Base-by-base conservation (phyloP, 2,888 invertebrate species). In the Cheilosia grossa region DNA sequence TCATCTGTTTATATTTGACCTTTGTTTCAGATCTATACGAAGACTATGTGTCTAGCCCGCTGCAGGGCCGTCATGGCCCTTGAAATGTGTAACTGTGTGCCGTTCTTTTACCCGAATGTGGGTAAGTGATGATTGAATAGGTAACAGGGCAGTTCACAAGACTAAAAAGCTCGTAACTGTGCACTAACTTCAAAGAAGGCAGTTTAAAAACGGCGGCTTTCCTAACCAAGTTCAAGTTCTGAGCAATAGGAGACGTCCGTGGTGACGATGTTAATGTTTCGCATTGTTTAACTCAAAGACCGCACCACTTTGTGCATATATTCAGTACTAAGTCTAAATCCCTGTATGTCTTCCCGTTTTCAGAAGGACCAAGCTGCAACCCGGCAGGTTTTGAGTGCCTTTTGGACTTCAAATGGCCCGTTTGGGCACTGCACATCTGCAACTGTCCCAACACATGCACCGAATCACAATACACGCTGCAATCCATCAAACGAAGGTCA, bases 1-100 rank as follows among this genome's bases (percentile, higher is more conserved):
- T 2, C 2, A 7, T 10, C 17, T 17, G 2, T 10, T 9, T 10
- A 47, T 10, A 9, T 9, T 47, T 19, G 9, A 47, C 17, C 2
- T 4, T 67, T 69, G n/a, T 51, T 58, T 0, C 24, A 91, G 91
- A 88, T 90, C 9, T 91, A 91, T 17, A 90, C 90, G 24, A 91
- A 90, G 79, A 88, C 90, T 0, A 59, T 91, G n/a, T 91, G 91
- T 63, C 69, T 91, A 64, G 90, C 90, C 0, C 88, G 90, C 5
- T 94, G 94, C 87, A 91, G 94, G 13, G 93, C 93, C 61, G 88
- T 91, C 51, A 89, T 93, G 88, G 93, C 93, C 0, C 61, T 93
- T 83, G 91, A 93, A 87, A 90, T 93, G 87, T 94, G 94, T 88
- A 93, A 93, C 58, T 94, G 94, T 88, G 92, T 92, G 72, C 94